Conservation (phyloP, 2,113 vertebrate genomes). For the Sebastes fasciatus region DNA sequence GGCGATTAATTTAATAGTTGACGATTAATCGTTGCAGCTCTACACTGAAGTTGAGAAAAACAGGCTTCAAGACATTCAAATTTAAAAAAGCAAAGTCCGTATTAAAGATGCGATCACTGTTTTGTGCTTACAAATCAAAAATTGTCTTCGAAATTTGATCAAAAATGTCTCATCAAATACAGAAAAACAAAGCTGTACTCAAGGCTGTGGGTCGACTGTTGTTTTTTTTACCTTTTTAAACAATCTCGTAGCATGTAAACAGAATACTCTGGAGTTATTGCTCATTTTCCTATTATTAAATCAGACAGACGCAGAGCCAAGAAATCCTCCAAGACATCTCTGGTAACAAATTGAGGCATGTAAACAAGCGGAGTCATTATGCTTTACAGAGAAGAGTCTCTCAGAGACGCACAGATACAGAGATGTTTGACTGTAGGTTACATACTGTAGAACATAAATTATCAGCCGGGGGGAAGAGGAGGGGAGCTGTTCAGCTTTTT, state of each 20-base stretch:
- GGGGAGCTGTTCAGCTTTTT: slow-evolving; percentile 17
- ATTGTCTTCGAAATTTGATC: background rate
- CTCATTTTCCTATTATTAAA: background rate
- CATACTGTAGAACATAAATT: slow-evolving; percentile 24
- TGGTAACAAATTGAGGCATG: background rate
- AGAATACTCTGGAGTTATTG: background rate
- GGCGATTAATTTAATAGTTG: too few relatives aligned
- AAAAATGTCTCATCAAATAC: background rate
- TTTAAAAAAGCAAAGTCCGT: background rate
- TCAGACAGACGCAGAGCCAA: background rate
- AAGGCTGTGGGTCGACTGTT: background rate
- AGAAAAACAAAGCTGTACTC: background rate
- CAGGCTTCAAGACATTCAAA: background rate
- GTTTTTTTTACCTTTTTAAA: background rate
- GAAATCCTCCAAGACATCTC: background rate
- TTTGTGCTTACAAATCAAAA: background rate
- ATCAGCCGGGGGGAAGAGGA: slow-evolving; percentile 15
- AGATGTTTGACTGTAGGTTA: slow-evolving; percentile 2
- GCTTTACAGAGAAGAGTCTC: slow-evolving; percentile 22
- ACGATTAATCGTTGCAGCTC: too few relatives aligned
- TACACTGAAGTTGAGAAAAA: slow-evolving; percentile 1
- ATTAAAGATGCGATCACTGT: background rate
- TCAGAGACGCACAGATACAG: background rate
- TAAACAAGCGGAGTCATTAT: slow-evolving; percentile 30
- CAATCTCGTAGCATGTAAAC: background rate